Percentiles rank a stretch among this genome's conserved stretches.
Evolutionary conservation across 1,140 invertebrate genomes (phyloP).

Genomic region (Pomacea maculata): DNA sequence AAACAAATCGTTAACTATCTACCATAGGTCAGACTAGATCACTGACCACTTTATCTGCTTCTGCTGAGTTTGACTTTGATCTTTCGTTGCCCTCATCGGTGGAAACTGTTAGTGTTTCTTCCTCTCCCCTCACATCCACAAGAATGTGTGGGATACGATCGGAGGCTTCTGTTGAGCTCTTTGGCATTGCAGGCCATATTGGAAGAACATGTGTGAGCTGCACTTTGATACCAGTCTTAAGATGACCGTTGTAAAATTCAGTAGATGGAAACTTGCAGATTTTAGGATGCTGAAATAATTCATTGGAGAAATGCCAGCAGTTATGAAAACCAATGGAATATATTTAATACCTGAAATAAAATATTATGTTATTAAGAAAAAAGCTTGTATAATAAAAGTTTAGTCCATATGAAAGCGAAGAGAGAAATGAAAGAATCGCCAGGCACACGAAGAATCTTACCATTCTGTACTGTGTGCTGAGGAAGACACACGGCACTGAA

Average conservation of each 20-base stretch:
- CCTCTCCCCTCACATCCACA: slow-evolving; percentile 52
- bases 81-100: slow-evolving; percentile 49
- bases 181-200: slow-evolving; percentile 24
- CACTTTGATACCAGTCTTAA: slow-evolving; percentile 30
- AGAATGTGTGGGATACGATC: slow-evolving; percentile 31
- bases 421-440: neutral
- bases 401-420: neutral
- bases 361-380: neutral
- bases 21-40: too few species aligned
- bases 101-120: slow-evolving; percentile 41
- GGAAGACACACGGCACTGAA: slow-evolving; percentile 22
- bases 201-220: neutral
- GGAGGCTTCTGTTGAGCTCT: neutral
- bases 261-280: slow-evolving; percentile 53
- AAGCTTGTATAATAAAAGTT: neutral
- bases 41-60: slow-evolving; percentile 45
- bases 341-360: neutral
- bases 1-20: too few species aligned
- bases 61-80: slow-evolving; percentile 44
- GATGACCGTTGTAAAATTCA: slow-evolving; percentile 46
- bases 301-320: neutral
- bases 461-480: slow-evolving; percentile 58
- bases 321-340: neutral
- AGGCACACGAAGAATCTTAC: slow-evolving; percentile 36
- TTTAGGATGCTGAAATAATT: slow-evolving; percentile 44